Evolutionary conservation across 2,113 vertebrate genomes (phyloP), one percentile per base, ranked within the genome.

Genomic region (Solea solea): DNA sequence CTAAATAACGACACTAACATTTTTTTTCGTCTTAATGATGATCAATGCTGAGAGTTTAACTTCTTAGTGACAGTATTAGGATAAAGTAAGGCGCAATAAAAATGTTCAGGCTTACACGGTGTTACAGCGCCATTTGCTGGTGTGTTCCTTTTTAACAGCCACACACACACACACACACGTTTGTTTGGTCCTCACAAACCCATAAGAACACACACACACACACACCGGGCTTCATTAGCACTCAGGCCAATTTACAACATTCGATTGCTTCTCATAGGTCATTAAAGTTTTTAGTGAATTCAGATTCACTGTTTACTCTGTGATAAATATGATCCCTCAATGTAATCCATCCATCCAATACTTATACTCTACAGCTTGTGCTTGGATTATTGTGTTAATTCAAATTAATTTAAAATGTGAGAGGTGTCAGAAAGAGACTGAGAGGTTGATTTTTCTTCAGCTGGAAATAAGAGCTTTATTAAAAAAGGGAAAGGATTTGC

Each of bases 341-440:
- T 57, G 51, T 46, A 63, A 34, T 56, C 13, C 74, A 64, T 51
- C 51, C 73, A 78, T 54, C 51, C 62, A 59, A 72, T 74, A 70
- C 72, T 56, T 56, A 70, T 21, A 39, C 21, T 51, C 10, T 42
- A 64, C 72, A 65, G 53, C 61, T 21, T 69, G 69, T 65, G 61
- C 69, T 82, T 67, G 71, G 62, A 27, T 75, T 77, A 79, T 59
- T 83, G 80, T 78, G 58, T 53, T 50, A 65, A 71, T 81, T 81
- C 39, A 64, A 79, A 86, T 87, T 75, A 74, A 82, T 71, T 74
- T 82, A 48, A 77, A 81, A 80, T 78, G 78, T 25, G 85, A 60
- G 60, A 59, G 34, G 65, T 73, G 59, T 77, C 65, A 71, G 39
- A 70, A 76, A 62, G 14, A 82, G 64, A 75, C 58, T 60, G 8